These are phyloP conservation scores for Pelobates cultripes DNA, from an alignment of 2,797 vertebrate species.

Conservation along the genomic window DNA sequence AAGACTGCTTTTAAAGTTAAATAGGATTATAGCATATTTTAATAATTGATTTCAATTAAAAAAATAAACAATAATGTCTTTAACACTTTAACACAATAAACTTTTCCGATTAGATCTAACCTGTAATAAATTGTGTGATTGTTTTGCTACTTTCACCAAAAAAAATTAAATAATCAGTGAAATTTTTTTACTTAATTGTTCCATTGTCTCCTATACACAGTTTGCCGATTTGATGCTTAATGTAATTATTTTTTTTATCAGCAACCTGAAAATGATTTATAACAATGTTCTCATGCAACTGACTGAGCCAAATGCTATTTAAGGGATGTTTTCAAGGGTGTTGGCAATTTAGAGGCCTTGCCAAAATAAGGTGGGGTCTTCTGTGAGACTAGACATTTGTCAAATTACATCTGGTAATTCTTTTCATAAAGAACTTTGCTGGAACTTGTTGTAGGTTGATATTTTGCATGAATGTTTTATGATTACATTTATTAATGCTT, in stretches of 20 bases:
- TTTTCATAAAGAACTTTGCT: conserved; percentile 63
- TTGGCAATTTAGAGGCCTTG: conserved; percentile 60
- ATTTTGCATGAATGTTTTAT: neutral
- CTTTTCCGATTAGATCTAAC: neutral
- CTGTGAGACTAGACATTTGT: conserved; percentile 67
- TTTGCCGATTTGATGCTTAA: conserved; percentile 14
- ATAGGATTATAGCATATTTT: conserved; percentile 18
- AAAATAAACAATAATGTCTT: neutral
- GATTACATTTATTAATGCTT: neutral
- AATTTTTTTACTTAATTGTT: conserved; percentile 24
- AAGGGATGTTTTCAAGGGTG: conserved; percentile 63
- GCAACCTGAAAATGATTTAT: conserved; percentile 36
- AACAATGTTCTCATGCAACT: conserved; percentile 34
- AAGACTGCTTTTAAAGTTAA: neutral
- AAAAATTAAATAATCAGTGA: conserved; percentile 9
- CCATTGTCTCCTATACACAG: neutral
- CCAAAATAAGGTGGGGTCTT: conserved; percentile 70
- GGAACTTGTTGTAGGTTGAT: conserved; percentile 58
- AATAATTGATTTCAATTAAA: neutral
- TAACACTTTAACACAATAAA: conserved; percentile 2
- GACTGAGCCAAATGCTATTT: conserved; percentile 37
- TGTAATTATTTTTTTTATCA: conserved; percentile 22
- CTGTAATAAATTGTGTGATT: neutral
- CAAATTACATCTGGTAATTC: conserved; percentile 70
- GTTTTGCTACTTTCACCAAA: neutral